Evolutionary conservation across 2,888 invertebrate genomes (phyloP).

Genomic region (Cistogaster globosa): DNA sequence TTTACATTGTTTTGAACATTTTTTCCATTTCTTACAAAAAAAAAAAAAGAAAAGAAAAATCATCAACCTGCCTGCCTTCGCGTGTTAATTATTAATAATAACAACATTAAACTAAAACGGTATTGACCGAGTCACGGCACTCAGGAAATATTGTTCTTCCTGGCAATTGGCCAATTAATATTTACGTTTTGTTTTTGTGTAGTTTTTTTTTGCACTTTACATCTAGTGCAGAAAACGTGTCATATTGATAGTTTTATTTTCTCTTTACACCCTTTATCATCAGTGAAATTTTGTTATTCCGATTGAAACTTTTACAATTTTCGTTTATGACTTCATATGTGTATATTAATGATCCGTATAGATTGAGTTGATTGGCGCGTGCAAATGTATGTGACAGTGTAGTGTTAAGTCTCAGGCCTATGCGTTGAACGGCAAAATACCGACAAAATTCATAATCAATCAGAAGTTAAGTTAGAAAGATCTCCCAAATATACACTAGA

Average conservation of each 20-base stretch:
- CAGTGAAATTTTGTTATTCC: background rate
- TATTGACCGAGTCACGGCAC: conserved; percentile 72
- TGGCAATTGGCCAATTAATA: conserved; percentile 66
- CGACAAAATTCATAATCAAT: too few species aligned
- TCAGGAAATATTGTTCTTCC: conserved; percentile 68
- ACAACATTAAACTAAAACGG: conserved; percentile 42
- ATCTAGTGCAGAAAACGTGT: conserved; percentile 49
- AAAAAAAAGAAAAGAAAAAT: background rate
- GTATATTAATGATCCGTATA: too few species aligned
- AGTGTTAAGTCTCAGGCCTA: too few species aligned
- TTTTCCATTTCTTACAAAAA: background rate
- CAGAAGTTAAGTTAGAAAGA: too few species aligned
- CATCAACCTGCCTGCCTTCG: background rate
- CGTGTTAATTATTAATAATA: conserved; percentile 6
- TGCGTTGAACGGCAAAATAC: too few species aligned
- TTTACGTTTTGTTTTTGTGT: conserved; percentile 58
- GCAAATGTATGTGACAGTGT: too few species aligned
- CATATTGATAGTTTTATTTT: conserved; percentile 23
- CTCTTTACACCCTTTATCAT: background rate
- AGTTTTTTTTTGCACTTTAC: conserved; percentile 8
- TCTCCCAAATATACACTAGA: too few species aligned
- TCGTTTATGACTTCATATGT: too few species aligned
- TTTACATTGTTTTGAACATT: conserved; percentile 49
- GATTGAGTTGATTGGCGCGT: too few species aligned
- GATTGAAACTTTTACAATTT: too few species aligned